Base-by-base conservation (phyloP, 2,888 invertebrate genomes). In the Argyresthia goedartella region DNA sequence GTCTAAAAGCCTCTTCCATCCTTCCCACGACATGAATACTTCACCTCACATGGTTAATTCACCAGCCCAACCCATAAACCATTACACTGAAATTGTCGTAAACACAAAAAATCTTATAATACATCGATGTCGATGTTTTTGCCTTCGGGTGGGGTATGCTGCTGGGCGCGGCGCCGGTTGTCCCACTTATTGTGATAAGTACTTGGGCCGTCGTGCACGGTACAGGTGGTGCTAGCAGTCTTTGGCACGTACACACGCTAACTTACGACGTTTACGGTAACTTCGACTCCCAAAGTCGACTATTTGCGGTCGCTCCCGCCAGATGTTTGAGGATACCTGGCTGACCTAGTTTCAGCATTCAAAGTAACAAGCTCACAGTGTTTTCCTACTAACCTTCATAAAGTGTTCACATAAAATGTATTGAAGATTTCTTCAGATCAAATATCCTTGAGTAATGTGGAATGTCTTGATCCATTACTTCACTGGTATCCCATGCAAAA, bases 161-260 rank as follows among this genome's bases (percentile, higher is more conserved):
- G 78, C 56, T 66, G 78, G 84, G 84, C 73, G 82, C 81, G 82
- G 80, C 74, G 73, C 69, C 70, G 69, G 71, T n/a, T 60, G 82
- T 65, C 77, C 84, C 65, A 84, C 76, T 76, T 82, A 68, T 56
- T 61, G 16, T 62, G 55, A 58, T 53, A 53, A 56, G 52, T 56
- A 56, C 53, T 25, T 52, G 34, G 43, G 35, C 13, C 13, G 48
- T 36, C 48, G 36, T 13, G 15, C 13, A 15, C 48, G 16, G 42
- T 52, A 51, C 54, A 58, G 55, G 58, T 54, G 54, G 16, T 48
- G 48, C 46, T 13, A 11, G 36, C 48, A 54, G 50, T 8, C 52
- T 46, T 55, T 56, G 56, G 56, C 57, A 60, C 59, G 58, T 59
- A 58, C 55, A 15, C 15, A 6, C 48, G 48, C 35, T 48, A n/a